phyloP scores from a whole-genome alignment of 2,888 invertebrate species.

The Argyresthia albistria region DNA sequence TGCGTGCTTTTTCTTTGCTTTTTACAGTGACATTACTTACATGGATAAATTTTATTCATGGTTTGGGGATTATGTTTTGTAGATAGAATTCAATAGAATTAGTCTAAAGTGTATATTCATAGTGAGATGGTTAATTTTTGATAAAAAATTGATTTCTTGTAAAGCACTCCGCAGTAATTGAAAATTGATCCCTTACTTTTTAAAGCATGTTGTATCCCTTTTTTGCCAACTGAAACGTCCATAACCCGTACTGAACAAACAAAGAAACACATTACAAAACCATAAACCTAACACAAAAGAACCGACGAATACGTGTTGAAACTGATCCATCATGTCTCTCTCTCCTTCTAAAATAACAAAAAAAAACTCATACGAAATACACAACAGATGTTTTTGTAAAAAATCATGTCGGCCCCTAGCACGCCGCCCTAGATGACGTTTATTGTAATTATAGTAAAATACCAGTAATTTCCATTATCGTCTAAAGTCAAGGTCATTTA shows the following conservation, averaged over 20 bases:
- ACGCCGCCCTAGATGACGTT: slow-evolving; percentile 36
- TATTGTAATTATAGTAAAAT: slow-evolving; percentile 56
- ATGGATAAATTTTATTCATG: too few relatives aligned
- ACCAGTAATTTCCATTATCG: slow-evolving; percentile 57
- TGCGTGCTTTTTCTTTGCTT: slow-evolving; percentile 7
- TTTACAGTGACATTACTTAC: too few relatives aligned
- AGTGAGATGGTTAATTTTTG: too few relatives aligned
- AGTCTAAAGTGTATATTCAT: too few relatives aligned
- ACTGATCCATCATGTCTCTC: slow-evolving; percentile 71
- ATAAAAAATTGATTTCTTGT: too few relatives aligned
- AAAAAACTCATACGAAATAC: slow-evolving; percentile 60
- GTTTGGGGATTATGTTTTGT: too few relatives aligned
- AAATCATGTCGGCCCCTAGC: slow-evolving; percentile 41
- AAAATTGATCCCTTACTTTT: too few relatives aligned
- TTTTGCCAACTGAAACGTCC: slow-evolving; percentile 38
- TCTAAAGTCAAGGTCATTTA: slow-evolving; percentile 51
- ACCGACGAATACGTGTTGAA: slow-evolving; percentile 68
- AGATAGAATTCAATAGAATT: too few relatives aligned
- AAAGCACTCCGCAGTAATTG: too few relatives aligned
- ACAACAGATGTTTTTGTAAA: slow-evolving; percentile 69
- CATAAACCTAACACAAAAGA: slow-evolving; percentile 66
- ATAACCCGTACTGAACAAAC: slow-evolving; percentile 64
- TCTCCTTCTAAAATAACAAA: slow-evolving; percentile 66
- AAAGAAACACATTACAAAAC: slow-evolving; percentile 70
- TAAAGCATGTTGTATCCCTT: slow-evolving; percentile 14